Percentiles rank a stretch among this genome's conserved stretches.
phyloP scores from a whole-genome alignment of 2,113 vertebrate genomes.

The Ariopsis seemanni region DNA sequence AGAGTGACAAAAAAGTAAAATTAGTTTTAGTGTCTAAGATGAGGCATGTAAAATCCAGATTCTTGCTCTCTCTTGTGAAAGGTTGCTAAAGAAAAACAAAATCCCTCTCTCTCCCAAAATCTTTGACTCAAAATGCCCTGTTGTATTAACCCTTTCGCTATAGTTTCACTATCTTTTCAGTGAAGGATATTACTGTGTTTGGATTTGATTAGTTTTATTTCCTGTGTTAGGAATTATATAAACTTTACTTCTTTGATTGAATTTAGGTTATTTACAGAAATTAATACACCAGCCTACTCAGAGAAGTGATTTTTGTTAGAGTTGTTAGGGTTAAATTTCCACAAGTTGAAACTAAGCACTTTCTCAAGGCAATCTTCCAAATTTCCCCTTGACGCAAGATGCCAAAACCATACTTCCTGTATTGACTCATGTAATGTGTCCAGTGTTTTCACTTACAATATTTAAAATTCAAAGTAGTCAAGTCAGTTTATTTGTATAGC shows the following conservation, averaged over 20 bases:
- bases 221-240: background rate
- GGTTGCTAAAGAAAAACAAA: background rate
- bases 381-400: background rate
- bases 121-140: background rate
- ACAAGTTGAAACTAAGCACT: background rate
- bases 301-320: background rate
- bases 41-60: background rate
- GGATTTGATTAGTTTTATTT: background rate
- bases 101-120: background rate
- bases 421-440: background rate
- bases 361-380: conserved; percentile 4
- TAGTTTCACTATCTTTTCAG: background rate
- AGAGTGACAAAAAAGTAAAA: background rate
- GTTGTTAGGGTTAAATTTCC: background rate
- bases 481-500: too few species aligned
- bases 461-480: too few species aligned
- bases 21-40: background rate
- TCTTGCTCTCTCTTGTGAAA: background rate
- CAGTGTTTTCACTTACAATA: background rate
- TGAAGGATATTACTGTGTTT: background rate
- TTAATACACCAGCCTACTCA: background rate
- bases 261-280: background rate
- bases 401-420: background rate
- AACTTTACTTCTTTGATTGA: background rate
- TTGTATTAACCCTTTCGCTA: background rate